Evolutionary conservation across 2,113 vertebrate genomes (phyloP).

Genomic region (Cricetomys ansorgei): DNA sequence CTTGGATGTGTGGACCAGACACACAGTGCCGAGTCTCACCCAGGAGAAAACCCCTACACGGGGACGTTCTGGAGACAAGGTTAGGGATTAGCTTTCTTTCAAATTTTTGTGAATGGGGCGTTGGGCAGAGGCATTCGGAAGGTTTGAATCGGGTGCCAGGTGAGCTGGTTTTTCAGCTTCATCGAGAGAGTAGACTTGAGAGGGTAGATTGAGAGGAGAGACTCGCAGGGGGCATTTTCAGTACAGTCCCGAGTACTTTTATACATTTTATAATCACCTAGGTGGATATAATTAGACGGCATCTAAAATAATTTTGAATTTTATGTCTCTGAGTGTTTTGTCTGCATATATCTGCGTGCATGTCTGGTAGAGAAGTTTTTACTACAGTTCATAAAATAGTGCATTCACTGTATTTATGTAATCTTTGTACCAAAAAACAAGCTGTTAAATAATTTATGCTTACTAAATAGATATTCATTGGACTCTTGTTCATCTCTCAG

Average conservation of each 20-base stretch:
- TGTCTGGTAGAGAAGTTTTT: neutral
- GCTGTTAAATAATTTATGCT: neutral
- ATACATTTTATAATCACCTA: neutral
- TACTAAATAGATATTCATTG: neutral
- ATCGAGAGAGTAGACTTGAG: neutral
- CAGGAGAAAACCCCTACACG: neutral
- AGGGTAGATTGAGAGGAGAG: neutral
- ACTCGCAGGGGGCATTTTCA: no score
- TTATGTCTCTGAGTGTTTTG: neutral
- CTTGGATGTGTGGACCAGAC: neutral
- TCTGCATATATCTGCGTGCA: neutral
- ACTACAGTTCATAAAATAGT: neutral
- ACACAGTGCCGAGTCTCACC: neutral
- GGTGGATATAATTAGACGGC: neutral
- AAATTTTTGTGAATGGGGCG: neutral
- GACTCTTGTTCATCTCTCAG: neutral
- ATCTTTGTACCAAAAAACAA: neutral
- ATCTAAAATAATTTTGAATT: neutral
- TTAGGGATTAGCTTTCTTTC: neutral
- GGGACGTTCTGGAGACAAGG: neutral
- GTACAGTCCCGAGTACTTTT: neutral
- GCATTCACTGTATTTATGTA: neutral
- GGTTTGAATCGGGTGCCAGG: neutral
- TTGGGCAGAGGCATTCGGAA: neutral
- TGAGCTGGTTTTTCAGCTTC: neutral